phyloP scores from a whole-genome alignment of 92 coral and sea anemone genomes.

The Phenganax stokvisi region DNA sequence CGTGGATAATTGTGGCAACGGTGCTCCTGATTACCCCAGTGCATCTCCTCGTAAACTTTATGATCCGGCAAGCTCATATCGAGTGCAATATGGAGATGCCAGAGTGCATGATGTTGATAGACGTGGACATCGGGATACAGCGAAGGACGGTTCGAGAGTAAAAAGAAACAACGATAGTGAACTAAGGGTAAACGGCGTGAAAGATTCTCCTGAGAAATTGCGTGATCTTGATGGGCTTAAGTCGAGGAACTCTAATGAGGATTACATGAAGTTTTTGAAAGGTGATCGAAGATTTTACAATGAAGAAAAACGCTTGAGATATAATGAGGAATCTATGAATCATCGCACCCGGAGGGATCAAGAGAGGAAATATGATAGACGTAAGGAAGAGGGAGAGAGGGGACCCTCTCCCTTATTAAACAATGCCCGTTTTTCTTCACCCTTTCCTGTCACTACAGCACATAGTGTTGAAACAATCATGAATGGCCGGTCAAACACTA shows the following conservation, averaged over 20 bases:
- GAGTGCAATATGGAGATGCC: neutral
- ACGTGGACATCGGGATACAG: neutral
- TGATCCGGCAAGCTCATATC: conserved; percentile 10
- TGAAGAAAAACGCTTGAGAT: conserved; percentile 17
- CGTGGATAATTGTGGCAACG: conserved; percentile 6
- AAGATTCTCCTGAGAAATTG: neutral
- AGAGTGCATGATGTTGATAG: conserved; percentile 9
- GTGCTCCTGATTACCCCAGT: conserved; percentile 17
- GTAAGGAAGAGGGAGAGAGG: conserved; percentile 5
- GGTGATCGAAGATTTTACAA: conserved; percentile 5
- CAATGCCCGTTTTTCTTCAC: neutral
- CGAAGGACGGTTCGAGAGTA: neutral
- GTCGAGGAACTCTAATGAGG: conserved; percentile 4
- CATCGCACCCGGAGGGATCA: neutral
- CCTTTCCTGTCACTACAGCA: neutral
- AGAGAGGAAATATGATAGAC: neutral
- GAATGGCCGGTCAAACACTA: conserved; percentile 1
- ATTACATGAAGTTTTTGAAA: neutral
- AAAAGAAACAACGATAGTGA: neutral
- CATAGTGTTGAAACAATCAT: conserved; percentile 16
- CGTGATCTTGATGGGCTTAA: neutral
- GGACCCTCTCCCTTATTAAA: neutral
- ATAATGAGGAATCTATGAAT: conserved; percentile 1
- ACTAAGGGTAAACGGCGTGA: conserved; percentile 27
- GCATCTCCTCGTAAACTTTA: conserved; percentile 6